These are phyloP conservation scores for Nebria salina DNA, from an alignment of 2,888 invertebrate species.

Conservation along the genomic window DNA sequence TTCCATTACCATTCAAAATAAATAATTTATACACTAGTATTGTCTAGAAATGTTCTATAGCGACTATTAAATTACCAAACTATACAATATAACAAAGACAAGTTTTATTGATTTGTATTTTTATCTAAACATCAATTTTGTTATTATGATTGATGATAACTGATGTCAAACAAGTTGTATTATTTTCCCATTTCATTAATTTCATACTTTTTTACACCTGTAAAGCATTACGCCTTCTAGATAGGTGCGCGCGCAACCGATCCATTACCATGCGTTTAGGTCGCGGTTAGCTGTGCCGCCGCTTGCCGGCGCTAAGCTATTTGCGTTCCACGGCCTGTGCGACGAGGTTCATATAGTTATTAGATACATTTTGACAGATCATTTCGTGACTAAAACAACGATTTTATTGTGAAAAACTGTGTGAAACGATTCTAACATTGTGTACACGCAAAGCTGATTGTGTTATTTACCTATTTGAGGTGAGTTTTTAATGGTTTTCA, in stretches of 20 bases:
- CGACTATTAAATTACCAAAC: background rate
- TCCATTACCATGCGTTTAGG: conserved; percentile 15
- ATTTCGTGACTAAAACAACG: conserved; percentile 4
- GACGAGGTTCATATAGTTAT: background rate
- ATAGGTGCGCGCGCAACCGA: background rate
- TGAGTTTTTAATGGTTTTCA: background rate
- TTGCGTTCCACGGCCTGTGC: background rate
- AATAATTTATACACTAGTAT: no score
- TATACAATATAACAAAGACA: background rate
- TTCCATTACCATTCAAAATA: no score
- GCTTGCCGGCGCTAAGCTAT: background rate
- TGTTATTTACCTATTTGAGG: background rate
- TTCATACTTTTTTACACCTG: background rate
- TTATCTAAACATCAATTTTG: background rate
- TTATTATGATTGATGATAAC: conserved; percentile 1
- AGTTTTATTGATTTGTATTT: background rate
- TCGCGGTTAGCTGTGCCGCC: conserved; percentile 9
- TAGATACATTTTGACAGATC: conserved; percentile 8
- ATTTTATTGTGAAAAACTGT: conserved; percentile 7
- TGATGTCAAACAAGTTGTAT: background rate
- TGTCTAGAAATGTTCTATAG: no score
- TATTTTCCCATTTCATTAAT: background rate
- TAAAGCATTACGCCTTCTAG: background rate
- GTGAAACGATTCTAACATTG: background rate
- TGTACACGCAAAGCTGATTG: background rate